phyloP scores from a whole-genome alignment of 2,797 vertebrate species.

The Poecilia velifera region DNA sequence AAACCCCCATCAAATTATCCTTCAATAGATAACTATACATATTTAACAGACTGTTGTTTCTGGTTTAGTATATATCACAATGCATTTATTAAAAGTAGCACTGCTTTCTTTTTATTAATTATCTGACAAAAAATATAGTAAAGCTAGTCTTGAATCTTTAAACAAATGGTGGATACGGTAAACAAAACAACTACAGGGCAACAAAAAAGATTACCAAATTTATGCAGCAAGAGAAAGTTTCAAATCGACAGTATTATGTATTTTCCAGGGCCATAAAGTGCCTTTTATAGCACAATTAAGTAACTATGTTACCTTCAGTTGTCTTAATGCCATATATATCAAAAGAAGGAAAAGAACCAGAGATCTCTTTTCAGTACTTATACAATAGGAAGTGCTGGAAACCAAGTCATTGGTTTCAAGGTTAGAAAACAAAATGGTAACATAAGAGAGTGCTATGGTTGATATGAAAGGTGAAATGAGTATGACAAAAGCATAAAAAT shows the following conservation, averaged over 20 bases:
- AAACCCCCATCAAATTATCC: not conserved
- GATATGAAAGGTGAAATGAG: not conserved
- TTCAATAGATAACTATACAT: not conserved
- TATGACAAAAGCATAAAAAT: not conserved
- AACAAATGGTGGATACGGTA: not conserved
- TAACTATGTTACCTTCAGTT: too few relatives aligned
- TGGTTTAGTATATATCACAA: not conserved
- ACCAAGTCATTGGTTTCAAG: not conserved
- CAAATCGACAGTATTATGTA: not conserved
- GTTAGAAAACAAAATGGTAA: not conserved
- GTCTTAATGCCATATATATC: too few relatives aligned
- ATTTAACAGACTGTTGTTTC: not conserved
- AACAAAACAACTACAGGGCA: not conserved
- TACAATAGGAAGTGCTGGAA: not conserved
- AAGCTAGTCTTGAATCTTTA: not conserved
- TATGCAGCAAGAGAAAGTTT: not conserved
- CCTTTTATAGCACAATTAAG: too few relatives aligned
- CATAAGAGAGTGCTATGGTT: not conserved
- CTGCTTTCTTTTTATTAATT: not conserved
- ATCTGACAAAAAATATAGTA: not conserved
- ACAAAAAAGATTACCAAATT: not conserved
- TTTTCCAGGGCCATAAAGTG: too few relatives aligned
- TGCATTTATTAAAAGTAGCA: not conserved
- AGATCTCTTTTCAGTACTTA: not conserved
- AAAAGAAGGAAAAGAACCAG: not conserved